phyloP scores from a whole-genome alignment of 2,888 invertebrate species.

The Achlya flavicornis region DNA sequence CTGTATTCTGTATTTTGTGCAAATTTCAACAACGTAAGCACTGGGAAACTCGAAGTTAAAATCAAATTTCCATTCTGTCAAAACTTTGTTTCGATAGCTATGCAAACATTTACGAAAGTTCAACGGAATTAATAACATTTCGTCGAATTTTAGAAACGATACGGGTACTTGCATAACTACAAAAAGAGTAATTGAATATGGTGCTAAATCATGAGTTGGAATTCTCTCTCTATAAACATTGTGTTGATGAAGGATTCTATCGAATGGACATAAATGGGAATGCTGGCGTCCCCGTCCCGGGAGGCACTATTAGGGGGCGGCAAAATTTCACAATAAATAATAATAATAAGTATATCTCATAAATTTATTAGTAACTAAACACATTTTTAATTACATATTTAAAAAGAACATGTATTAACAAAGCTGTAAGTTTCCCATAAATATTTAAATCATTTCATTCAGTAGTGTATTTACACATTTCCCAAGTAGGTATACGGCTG shows the following conservation, averaged over 20 bases:
- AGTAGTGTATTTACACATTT: no score
- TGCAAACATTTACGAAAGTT: conserved; percentile 52
- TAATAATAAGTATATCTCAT: no score
- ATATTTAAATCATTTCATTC: no score
- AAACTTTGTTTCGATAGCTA: conserved; percentile 53
- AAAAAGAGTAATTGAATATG: conserved; percentile 23
- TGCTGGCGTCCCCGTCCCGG: not conserved
- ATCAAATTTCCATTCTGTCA: conserved; percentile 34
- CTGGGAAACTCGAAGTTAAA: conserved; percentile 39
- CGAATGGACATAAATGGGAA: not conserved
- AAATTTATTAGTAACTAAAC: no score
- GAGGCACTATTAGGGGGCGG: no score
- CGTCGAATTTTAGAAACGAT: conserved; percentile 43
- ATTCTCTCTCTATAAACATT: conserved; percentile 15
- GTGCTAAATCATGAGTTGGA: conserved; percentile 25
- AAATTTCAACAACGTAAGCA: conserved; percentile 37
- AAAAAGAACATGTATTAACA: no score
- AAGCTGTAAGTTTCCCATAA: no score
- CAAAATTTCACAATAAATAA: no score
- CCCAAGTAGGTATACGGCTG: no score
- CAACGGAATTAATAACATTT: conserved; percentile 53
- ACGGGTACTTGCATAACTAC: conserved; percentile 20
- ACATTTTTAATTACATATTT: no score
- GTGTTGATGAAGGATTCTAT: not conserved
- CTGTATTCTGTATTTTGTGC: not conserved